Base-by-base conservation (phyloP, 92 coral and sea anemone species). In the Anthopleura xanthogrammica region DNA sequence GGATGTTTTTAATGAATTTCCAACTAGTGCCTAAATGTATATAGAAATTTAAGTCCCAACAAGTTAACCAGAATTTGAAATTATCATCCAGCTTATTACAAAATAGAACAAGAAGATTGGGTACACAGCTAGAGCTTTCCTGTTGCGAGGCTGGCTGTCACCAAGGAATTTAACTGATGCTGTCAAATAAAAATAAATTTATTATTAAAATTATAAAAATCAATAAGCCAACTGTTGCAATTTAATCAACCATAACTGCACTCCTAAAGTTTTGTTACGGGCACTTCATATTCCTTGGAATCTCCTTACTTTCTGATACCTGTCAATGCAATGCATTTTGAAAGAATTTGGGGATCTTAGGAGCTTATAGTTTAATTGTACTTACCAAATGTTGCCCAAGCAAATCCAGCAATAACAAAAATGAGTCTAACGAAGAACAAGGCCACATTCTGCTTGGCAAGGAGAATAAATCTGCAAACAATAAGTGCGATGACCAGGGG, bases 351-450 rank as follows among this genome's bases (percentile, higher is more conserved):
- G 50, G 50, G 50, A 46, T 46, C 0, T 46, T 46, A 5, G 50
- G 9, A 9, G 9, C 9, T 46, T 46, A 5, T 46, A 5, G 5
- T 46, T 46, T 46, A 5, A 46, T 54, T 54, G 58, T 23, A 90
- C 99, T 92, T 82, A 96, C 99, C 99, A 89, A 96, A 81, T 72
- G 98, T 92, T 86, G 99, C 88, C 99, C 99, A 96, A 14, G 90
- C 92, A 96, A 96, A 96, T 71, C 98, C 99, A 68, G 90, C 52
- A 79, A 96, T 87, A 76, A 96, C 99, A 58, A 96, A 90, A 56
- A 88, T 65, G 77, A 94, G 94, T 79, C 99, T 85, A 43, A 91
- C 90, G 78, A 89, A 89, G 87, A 96, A 96, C 57, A 96, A 78
- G 50, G 85, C 86, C 19, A 89, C 83, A 11, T 90, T 88, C 60